Evolutionary conservation across 2,113 vertebrate species (phyloP), one percentile per base, ranked within the genome.

Genomic region (Corvus moneduloides): DNA sequence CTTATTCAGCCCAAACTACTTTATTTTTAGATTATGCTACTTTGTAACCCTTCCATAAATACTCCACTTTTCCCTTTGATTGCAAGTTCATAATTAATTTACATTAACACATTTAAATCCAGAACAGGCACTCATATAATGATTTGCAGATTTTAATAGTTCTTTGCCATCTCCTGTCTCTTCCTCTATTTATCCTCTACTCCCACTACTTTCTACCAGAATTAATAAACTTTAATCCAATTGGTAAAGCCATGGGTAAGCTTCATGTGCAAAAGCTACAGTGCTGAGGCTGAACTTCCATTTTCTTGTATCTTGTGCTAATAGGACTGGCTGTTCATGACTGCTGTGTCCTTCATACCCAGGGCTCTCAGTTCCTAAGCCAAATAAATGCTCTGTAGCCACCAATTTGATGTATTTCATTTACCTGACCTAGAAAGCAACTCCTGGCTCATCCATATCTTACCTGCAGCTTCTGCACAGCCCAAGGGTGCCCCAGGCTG

Each of bases 1-100:
- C 56, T 75, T 72, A 68, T 68, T 86, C 69, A 87, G 52, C 76
- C 56, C 58, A 64, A 94, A 79, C 30, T 13, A 46, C 6, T 56
- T 92, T 93, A 96, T 95, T 94, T 96, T 94, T 94, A 93, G 89
- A 75, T 90, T 73, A 66, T 66, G 64, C 41, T 56, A 52, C 72
- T 72, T 93, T 64, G 56, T 59, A 94, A n/a, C 48, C 64, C 75
- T 85, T 91, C 93, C 73, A 84, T 92, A 95, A 94, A 92, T 93
- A 94, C 39, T 78, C 39, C 6, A 22, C 56, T 91, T 84, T 80
- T 91, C 61, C 56, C 56, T 92, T 92, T 87, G 91, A 92, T 72
- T 52, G 49, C 35, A 75, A 81, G 76, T 62, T 92, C 91, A 93
- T 96, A 68, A 95, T 90, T 90, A 86, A 97, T 94, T 94, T 90